These are phyloP conservation scores for Dione juno DNA, from an alignment of 2,888 invertebrate genomes.

Conservation along the genomic window DNA sequence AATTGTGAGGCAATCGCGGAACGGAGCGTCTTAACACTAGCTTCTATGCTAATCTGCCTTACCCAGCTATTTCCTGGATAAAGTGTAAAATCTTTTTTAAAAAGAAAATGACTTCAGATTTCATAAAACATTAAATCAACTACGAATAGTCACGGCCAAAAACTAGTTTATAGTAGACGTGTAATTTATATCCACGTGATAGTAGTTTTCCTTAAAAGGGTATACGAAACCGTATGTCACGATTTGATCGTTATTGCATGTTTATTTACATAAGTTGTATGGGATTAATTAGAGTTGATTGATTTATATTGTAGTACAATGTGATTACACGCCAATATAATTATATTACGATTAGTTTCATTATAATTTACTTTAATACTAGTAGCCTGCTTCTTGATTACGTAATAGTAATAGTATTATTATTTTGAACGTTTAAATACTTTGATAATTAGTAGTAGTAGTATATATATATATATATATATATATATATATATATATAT, in stretches of 20 bases:
- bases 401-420: background rate
- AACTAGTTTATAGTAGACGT: constrained; percentile 22
- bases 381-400: background rate
- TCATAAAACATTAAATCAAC: too few relatives aligned
- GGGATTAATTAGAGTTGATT: constrained; percentile 28
- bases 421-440: background rate
- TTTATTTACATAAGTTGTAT: constrained; percentile 29
- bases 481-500: too few relatives aligned
- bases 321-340: constrained; percentile 24
- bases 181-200: constrained; percentile 43
- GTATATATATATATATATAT: too few relatives aligned
- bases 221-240: constrained; percentile 42
- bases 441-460: background rate
- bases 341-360: background rate
- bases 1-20: too few relatives aligned
- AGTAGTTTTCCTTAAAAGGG: constrained; percentile 43
- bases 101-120: too few relatives aligned
- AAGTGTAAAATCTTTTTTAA: too few relatives aligned
- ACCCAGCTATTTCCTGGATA: too few relatives aligned
- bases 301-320: constrained; percentile 33
- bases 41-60: too few relatives aligned
- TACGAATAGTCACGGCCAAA: background rate
- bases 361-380: background rate
- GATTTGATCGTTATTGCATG: constrained; percentile 38
- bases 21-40: too few relatives aligned